Base-by-base conservation (phyloP, 2,888 invertebrate genomes). In the Trilocha varians region DNA sequence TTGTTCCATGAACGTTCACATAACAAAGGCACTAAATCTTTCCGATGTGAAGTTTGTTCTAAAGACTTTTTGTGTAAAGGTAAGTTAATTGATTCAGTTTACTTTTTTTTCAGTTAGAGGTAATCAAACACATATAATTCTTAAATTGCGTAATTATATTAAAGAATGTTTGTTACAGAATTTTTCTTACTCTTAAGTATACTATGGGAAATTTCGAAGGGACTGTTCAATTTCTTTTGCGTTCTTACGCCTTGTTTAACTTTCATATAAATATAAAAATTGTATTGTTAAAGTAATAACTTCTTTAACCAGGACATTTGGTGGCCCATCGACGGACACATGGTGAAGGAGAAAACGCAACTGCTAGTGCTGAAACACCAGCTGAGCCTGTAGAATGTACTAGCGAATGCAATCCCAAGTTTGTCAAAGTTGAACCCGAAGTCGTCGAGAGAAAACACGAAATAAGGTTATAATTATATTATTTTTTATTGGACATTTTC, bases 21-120 rank as follows among this genome's bases (percentile, higher is more conserved):
- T 77, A 93, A 92, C 61, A 94, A 94, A 68, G 89, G 88, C 45
- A 89, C 90, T 52, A 82, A 91, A 43, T 90, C 90, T 2, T 94
- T 92, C 77, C 87, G 91, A 41, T 95, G 95, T 65, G 94, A 94
- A 57, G 83, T 95, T 41, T 95, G 95, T 63, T 92, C 93, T 36
- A 95, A 95, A 73, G 93, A 93, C 70, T 95, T 95, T 69, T 92
- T 94, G 87, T 94, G 94, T 77, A 95, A 95, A 87, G 94, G 94
- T 83, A 32, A 37, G 40, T 40, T 5, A 17, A 34, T n/a, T n/a
- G n/a, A n/a, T n/a, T n/a, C n/a, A n/a, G n/a, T n/a, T n/a, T n/a
- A n/a, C n/a, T n/a, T n/a, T n/a, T n/a, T n/a, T n/a, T n/a, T n/a
- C n/a, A n/a, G n/a, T n/a, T n/a, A n/a, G n/a, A n/a, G n/a, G n/a